These are phyloP conservation scores for Danionella cerebrum DNA, from an alignment of 2,113 vertebrate species.

Conservation along the genomic window DNA sequence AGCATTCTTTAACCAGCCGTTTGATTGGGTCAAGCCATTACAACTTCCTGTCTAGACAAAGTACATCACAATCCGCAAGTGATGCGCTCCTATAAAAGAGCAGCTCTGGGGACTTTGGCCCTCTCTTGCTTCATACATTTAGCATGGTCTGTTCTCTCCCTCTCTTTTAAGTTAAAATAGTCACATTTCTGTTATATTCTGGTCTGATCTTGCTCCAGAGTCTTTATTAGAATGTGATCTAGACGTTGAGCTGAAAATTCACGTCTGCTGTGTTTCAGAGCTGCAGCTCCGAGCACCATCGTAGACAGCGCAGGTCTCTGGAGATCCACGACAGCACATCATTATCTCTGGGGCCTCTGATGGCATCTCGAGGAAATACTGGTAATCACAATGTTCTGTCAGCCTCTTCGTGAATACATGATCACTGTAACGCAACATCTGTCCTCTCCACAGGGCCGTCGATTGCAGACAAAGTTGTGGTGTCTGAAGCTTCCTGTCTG, in stretches of 20 bases:
- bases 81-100: too few species aligned
- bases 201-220: too few species aligned
- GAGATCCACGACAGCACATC: constrained; percentile 25
- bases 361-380: not conserved
- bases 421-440: not conserved
- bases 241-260: not conserved
- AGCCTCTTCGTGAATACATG: too few species aligned
- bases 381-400: not conserved
- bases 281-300: constrained; percentile 37
- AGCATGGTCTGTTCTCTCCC: too few species aligned
- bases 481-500: not conserved
- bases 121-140: too few species aligned
- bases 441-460: not conserved
- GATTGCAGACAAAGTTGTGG: not conserved
- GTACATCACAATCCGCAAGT: too few species aligned
- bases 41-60: too few species aligned
- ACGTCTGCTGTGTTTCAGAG: constrained; percentile 32
- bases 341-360: constrained; percentile 49
- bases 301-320: constrained; percentile 21
- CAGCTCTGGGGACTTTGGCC: too few species aligned
- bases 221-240: not conserved
- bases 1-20: too few species aligned
- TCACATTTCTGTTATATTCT: too few species aligned
- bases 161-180: too few species aligned
- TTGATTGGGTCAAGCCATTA: too few species aligned